Percentiles rank a stretch among this genome's conserved stretches.
phyloP scores from a whole-genome alignment of 1,140 invertebrate species.

The Polyergus mexicanus region DNA sequence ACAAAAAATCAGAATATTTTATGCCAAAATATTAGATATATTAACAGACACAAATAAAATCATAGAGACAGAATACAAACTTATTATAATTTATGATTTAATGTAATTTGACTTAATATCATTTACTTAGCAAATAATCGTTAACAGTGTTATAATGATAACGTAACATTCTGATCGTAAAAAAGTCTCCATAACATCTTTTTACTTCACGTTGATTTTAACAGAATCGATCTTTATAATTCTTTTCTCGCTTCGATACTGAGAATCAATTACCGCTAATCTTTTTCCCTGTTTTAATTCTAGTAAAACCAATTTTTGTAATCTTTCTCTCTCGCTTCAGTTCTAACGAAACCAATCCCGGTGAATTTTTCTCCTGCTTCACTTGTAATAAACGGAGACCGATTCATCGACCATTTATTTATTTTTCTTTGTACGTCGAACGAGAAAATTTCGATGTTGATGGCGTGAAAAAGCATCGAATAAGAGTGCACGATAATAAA shows the following conservation, averaged over 20 bases:
- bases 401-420: conserved; percentile 36
- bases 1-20: not conserved
- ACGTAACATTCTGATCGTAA: not conserved
- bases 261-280: conserved; percentile 2
- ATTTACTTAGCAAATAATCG: not conserved
- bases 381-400: not conserved
- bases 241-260: not conserved
- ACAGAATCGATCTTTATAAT: not conserved
- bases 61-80: not conserved
- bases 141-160: not conserved
- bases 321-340: not conserved
- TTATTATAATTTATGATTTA: not conserved
- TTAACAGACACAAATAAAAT: not conserved
- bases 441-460: conserved; percentile 22
- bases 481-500: conserved; percentile 35
- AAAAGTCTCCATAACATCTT: not conserved
- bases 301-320: not conserved
- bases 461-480: conserved; percentile 3
- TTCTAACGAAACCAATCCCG: conserved; percentile 27
- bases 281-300: conserved; percentile 4
- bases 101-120: not conserved
- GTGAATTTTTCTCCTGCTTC: not conserved
- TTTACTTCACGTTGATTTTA: not conserved
- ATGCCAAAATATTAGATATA: not conserved
- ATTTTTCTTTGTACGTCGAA: conserved; percentile 20